These are phyloP conservation scores for Trematomus bernacchii DNA, from an alignment of 2,797 vertebrate species.

Conservation along the genomic window DNA sequence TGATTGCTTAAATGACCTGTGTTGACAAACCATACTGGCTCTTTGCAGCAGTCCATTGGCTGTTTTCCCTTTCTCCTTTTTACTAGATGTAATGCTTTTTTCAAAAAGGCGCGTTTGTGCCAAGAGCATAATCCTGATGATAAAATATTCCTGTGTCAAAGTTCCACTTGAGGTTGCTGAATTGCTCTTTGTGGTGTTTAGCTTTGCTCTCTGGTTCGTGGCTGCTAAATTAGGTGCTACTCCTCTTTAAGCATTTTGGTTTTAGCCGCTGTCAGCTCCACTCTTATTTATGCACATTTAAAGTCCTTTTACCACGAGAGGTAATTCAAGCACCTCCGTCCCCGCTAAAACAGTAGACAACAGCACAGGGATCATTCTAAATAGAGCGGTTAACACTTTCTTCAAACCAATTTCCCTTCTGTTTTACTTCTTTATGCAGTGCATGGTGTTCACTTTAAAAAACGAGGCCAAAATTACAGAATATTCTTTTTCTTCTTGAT, in stretches of 20 bases:
- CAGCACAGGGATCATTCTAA: constrained; percentile 7
- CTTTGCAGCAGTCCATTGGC: neutral
- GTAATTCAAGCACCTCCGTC: constrained; percentile 22
- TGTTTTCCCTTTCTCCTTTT: constrained; percentile 9
- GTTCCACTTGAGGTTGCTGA: constrained; percentile 35
- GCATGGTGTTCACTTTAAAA: too few species aligned
- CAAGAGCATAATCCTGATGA: constrained; percentile 18
- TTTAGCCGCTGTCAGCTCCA: constrained; percentile 24
- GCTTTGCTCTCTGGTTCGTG: constrained; percentile 34
- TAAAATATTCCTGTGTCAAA: constrained; percentile 49
- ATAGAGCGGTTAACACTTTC: neutral
- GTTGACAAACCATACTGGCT: constrained; percentile 9
- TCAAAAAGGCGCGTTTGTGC: constrained; percentile 19
- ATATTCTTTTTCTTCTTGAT: neutral
- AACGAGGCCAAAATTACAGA: neutral
- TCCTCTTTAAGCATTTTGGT: constrained; percentile 41
- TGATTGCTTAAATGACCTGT: constrained; percentile 11
- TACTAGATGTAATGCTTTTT: constrained; percentile 6
- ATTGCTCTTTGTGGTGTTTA: constrained; percentile 26
- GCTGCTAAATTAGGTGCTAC: constrained; percentile 47
- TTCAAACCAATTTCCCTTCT: too few species aligned
- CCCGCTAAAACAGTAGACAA: constrained; percentile 7
- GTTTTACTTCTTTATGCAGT: too few species aligned
- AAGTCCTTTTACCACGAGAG: constrained; percentile 8
- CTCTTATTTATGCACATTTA: constrained; percentile 50